Evolutionary conservation across 1,140 invertebrate genomes (phyloP).

Genomic region (Drosophila dunni): DNA sequence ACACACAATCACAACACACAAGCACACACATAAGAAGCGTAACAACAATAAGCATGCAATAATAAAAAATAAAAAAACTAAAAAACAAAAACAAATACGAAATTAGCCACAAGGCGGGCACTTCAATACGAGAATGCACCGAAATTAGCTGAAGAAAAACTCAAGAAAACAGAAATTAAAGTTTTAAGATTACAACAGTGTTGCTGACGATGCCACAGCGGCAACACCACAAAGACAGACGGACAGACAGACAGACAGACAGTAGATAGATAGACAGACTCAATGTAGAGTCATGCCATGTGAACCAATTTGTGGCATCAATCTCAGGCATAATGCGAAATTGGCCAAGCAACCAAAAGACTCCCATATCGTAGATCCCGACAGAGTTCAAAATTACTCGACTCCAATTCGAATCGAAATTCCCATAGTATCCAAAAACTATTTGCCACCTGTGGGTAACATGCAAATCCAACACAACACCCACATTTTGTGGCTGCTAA

Average conservation of each 20-base stretch:
- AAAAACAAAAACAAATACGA: conserved; percentile 42
- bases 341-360: conserved; percentile 48
- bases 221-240: background rate
- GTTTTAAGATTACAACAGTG: conserved; percentile 77
- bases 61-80: conserved; percentile 56
- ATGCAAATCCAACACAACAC: background rate
- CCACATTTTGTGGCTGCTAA: too few species aligned
- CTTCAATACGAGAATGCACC: conserved; percentile 77
- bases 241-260: background rate
- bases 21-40: conserved; percentile 29
- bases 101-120: conserved; percentile 64
- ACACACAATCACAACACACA: conserved; percentile 70
- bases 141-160: conserved; percentile 77
- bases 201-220: conserved; percentile 31
- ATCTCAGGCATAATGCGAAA: conserved; percentile 83
- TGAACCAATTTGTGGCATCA: conserved; percentile 84
- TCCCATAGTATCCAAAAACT: background rate
- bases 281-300: conserved; percentile 69
- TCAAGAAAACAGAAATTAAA: conserved; percentile 80
- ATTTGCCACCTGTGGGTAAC: background rate
- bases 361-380: conserved; percentile 4
- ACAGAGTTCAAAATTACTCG: background rate
- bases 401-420: background rate
- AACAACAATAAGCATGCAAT: conserved; percentile 58
- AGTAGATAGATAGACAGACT: conserved; percentile 27